phyloP scores from a whole-genome alignment of 2,888 invertebrate species.

The Athetis lepigone region DNA sequence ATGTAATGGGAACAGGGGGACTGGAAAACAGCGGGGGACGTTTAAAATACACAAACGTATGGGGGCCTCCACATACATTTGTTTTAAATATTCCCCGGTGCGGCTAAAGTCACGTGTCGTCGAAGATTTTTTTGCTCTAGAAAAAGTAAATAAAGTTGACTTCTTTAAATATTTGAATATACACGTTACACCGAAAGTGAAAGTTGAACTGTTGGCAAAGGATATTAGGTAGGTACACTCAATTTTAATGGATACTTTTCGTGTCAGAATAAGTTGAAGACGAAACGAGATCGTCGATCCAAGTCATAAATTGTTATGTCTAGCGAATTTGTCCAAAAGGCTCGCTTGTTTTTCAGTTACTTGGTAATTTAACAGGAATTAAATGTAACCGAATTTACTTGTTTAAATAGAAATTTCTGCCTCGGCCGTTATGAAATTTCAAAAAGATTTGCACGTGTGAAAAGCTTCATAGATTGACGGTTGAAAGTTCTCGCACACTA shows the following conservation, averaged over 20 bases:
- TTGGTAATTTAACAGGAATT: background rate
- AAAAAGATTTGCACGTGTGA: slow-evolving; percentile 5
- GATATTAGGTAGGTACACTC: background rate
- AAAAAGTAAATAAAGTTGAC: slow-evolving; percentile 11
- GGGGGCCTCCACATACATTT: background rate
- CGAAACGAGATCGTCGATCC: slow-evolving; percentile 2
- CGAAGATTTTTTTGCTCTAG: background rate
- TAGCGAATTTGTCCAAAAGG: background rate
- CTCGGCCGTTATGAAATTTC: slow-evolving; percentile 2
- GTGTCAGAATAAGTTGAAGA: slow-evolving; percentile 18
- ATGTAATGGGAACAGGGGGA: slow-evolving; percentile 54
- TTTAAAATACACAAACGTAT: slow-evolving; percentile 34
- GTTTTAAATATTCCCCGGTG: background rate
- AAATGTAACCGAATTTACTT: background rate
- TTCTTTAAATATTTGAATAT: slow-evolving; percentile 13
- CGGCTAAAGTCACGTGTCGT: slow-evolving; percentile 3
- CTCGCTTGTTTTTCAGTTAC: background rate
- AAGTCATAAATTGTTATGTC: slow-evolving; percentile 3
- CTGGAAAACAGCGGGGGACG: slow-evolving; percentile 39
- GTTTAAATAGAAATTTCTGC: background rate
- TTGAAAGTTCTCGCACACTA: slow-evolving; percentile 27
- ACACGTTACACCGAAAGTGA: slow-evolving; percentile 3
- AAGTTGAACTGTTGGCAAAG: slow-evolving; percentile 2
- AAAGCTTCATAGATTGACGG: slow-evolving; percentile 29
- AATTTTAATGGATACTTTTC: slow-evolving; percentile 23